These are phyloP conservation scores for Siniperca knerii DNA, from an alignment of 2,113 vertebrate species.

Conservation along the genomic window DNA sequence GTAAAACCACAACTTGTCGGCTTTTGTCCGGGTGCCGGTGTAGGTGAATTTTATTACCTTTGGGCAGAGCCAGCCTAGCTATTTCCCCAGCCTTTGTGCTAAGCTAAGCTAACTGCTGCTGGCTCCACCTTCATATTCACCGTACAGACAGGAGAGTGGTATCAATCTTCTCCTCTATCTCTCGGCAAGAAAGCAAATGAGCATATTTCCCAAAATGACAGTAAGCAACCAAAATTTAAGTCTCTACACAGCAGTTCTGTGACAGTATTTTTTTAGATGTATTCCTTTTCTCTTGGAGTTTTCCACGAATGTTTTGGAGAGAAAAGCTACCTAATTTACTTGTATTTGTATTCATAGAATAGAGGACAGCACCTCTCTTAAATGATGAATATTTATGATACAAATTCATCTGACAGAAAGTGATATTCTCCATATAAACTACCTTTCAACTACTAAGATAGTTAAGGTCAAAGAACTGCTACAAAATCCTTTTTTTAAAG, in stretches of 20 bases:
- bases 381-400: constrained; percentile 11
- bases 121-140: not conserved
- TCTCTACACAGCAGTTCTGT: not conserved
- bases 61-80: not conserved
- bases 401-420: not conserved
- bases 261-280: not conserved
- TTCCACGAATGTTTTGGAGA: not conserved
- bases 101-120: not conserved
- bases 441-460: not conserved
- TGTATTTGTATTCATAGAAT: not conserved
- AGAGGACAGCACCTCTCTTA: not conserved
- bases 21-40: not conserved
- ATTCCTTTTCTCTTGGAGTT: not conserved
- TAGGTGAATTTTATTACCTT: not conserved
- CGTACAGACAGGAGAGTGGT: not conserved
- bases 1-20: not conserved
- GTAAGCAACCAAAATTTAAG: not conserved
- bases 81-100: not conserved
- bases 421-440: constrained; percentile 12
- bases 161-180: not conserved
- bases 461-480: constrained; percentile 19
- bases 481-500: not conserved
- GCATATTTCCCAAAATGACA: not conserved
- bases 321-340: not conserved
- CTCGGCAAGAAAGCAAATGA: not conserved